Evolutionary conservation across 2,888 invertebrate species (phyloP), one percentile per base, ranked within the genome.

Genomic region (Micropterix aruncella): DNA sequence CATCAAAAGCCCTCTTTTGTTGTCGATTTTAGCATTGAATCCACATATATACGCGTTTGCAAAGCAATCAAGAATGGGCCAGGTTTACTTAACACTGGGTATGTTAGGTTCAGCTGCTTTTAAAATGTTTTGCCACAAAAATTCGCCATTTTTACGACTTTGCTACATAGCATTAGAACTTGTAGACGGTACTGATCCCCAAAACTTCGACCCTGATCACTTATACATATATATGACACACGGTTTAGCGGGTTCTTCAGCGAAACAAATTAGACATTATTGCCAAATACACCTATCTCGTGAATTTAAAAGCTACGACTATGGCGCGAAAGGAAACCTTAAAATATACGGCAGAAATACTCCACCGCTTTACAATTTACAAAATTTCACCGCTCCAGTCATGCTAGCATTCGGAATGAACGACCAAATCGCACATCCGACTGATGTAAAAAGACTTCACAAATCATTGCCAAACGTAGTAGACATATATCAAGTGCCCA

Each of bases 311-410:
- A 44, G 51, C 2, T 65, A 57, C 41, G 60, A 65, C 37, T 59
- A 62, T 41, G 61, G 62, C 0, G 3, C 39, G 1, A 15, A 2
- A 0, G 40, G 48, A 19, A 64, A 63, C 45, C 18, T 57, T 36
- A 16, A 27, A 1, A 14, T 41, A 2, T 64, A 64, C 37, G 51
- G 53, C 0, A 51, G 53, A 1, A 14, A 5, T 0, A 19, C 19
- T 2, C 57, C 62, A 0, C 63, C 63, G 0, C 43, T 47, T 1
- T 63, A 63, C 41, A 52, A 61, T 27, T 44, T 65, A 39, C 50
- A 40, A 5, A 56, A 55, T 41, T 53, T 63, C 3, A 59, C 53
- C 0, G 56, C 58, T 53, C 51, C 51, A 1, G 45, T 56, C 0
- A 55, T 54, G 1, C 27, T 63, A 40, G 19, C 61, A 1, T 56